Evolutionary conservation across 2,888 invertebrate genomes (phyloP).

Genomic region (Strigamia transsilvanica): DNA sequence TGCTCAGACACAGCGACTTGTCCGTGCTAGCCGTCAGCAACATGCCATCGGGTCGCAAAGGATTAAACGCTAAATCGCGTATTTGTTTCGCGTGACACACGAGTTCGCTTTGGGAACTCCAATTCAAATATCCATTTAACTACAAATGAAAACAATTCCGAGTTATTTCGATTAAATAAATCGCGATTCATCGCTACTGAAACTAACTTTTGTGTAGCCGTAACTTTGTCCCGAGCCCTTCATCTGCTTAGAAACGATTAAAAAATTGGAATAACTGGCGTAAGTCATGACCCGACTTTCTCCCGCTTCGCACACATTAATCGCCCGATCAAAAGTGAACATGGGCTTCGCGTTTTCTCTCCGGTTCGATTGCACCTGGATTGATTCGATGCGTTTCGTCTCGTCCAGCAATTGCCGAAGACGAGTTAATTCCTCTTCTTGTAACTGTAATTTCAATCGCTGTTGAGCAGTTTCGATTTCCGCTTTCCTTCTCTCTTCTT

Average conservation of each 20-base stretch:
- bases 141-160: not conserved
- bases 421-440: slow-evolving; percentile 61
- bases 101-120: slow-evolving; percentile 70
- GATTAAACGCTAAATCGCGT: slow-evolving; percentile 80
- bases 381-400: not conserved
- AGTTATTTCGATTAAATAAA: not conserved
- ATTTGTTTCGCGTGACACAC: slow-evolving; percentile 78
- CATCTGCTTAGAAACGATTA: slow-evolving; percentile 21
- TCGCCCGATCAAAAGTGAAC: not conserved
- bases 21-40: slow-evolving; percentile 84
- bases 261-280: slow-evolving; percentile 40
- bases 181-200: no score
- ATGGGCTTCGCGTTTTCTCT: not conserved
- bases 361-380: not conserved
- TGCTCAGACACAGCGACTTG: slow-evolving; percentile 65
- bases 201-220: not conserved
- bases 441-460: slow-evolving; percentile 61
- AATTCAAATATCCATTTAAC: slow-evolving; percentile 60
- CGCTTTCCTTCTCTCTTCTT: slow-evolving; percentile 70
- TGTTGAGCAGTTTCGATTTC: slow-evolving; percentile 70
- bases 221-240: not conserved
- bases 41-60: slow-evolving; percentile 71
- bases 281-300: slow-evolving; percentile 23
- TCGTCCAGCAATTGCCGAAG: not conserved
- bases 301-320: slow-evolving; percentile 2